Conservation (phyloP, 2,113 vertebrate species). For the Equus przewalskii region DNA sequence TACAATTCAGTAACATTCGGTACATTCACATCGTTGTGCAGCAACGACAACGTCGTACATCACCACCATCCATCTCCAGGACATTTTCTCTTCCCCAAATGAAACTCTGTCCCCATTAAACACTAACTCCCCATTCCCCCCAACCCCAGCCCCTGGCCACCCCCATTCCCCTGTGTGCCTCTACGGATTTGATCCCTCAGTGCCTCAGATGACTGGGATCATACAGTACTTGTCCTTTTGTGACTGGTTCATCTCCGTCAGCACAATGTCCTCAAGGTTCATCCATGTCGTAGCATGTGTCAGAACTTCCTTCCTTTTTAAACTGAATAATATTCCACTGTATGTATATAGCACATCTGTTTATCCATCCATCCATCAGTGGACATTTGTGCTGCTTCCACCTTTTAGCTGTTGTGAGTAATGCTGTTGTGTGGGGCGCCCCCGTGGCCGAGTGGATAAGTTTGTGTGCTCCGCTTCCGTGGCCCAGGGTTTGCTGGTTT, state of each 20-base stretch:
- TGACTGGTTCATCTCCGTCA: background rate
- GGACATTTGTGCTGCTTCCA: background rate
- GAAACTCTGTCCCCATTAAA: background rate
- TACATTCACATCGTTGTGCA: background rate
- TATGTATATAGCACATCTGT: too few species aligned
- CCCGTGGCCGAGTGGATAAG: too few species aligned
- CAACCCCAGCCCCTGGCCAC: background rate
- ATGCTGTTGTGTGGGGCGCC: background rate
- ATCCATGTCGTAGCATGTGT: background rate
- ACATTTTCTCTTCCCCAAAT: background rate
- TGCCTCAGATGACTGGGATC: rapidly evolving
- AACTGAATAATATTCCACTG: background rate
- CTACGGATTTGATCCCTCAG: background rate
- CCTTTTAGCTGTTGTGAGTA: background rate
- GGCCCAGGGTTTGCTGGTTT: too few species aligned
- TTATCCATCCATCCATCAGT: background rate
- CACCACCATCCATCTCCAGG: background rate
- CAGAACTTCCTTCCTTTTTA: background rate
- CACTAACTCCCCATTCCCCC: rapidly evolving
- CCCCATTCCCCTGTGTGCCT: background rate
- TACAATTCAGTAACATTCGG: background rate
- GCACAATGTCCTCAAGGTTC: background rate
- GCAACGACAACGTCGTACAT: too few species aligned
- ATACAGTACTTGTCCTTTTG: rapidly evolving
- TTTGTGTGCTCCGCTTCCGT: too few species aligned